Base-by-base conservation (phyloP, 2,797 vertebrate genomes). In the Carapus acus region DNA sequence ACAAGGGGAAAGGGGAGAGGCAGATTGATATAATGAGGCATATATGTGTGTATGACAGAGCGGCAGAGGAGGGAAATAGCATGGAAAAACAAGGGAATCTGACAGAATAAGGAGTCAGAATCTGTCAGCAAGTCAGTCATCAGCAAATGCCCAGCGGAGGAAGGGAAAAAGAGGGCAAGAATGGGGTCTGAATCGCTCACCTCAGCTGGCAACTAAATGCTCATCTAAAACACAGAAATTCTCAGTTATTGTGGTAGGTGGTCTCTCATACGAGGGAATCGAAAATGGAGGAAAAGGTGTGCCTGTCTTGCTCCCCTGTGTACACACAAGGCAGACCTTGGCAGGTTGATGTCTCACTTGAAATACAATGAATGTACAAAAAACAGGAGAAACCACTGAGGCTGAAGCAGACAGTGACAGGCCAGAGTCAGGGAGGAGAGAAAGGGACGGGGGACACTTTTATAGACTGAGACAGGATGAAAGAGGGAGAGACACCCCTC, bases 291-390 rank as follows among this genome's bases (percentile, higher is more conserved):
- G 7, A 43, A 48, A 63, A 78, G 54, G 66, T 74, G 69, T 62
- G 73, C 43, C 14, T 49, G 57, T 66, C n/a, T n/a, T 62, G 60
- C 56, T 70, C 39, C 43, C 36, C 38, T 60, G 63, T 58, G 43
- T 58, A 73, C 66, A 59, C 69, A 45, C 34, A 54, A 50, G 52
- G 65, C 61, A 71, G 67, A 36, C 63, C 61, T 58, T 80, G 75
- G 82, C 78, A 83, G 79, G 80, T 71, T 79, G 84, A 88, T 80
- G 77, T 77, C 79, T 86, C 82, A 81, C 80, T 87, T 82, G 76
- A 77, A 83, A 84, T 71, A 73, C 79, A 70, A 54, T 67, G 76
- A 77, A 71, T 79, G 77, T 83, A 73, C 53, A 69, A 72, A 65
- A 69, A 48, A 43, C 54, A 67, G 71, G 76, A 79, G 78, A 83